Evolutionary conservation across 2,797 vertebrate species (phyloP), one percentile per base, ranked within the genome.

Genomic region (Eupleurogrammus muticus): DNA sequence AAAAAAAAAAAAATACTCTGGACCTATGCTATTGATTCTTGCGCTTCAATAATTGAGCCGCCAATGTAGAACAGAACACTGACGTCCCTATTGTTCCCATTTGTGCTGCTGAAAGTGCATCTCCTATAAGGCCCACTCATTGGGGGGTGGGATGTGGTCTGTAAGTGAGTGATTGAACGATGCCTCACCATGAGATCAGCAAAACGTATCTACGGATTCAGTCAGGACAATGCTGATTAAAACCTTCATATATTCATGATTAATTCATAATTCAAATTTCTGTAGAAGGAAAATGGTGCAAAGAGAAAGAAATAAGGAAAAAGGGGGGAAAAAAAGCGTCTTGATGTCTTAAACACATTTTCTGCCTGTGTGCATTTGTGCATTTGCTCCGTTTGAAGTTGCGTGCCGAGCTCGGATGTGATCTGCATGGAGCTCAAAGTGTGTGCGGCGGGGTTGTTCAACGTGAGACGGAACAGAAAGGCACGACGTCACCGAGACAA

Each of bases 21-120:
- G 80, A 79, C 75, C 82, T 80, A 49, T 5, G 14, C 1, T 82
- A 90, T 91, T 12, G 87, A 92, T 90, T 84, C 63, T 17, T 28
- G 66, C 23, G 57, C 77, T 88, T 81, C 84, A 85, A 84, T 92
- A 88, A 91, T 87, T 89, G 88, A 90, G 85, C 83, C 59, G 20
- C 69, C 82, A 75, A 83, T 77, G 86, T 85, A 85, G 82, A 89
- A 85, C 86, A 85, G 82, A 89, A 85, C 78, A 86, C 79, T 70
- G 80, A 72, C 72, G 63, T 80, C 66, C 76, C 78, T 63, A 44
- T 84, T 84, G 83, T 82, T 90, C 73, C 81, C 63, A 56, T 87
- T 87, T 81, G 78, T 68, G 54, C 69, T 38, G 54, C 60, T 67
- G 65, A 79, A 73, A 80, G 81, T 61, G 75, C 60, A 48, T 84